Percentiles rank a stretch among this genome's conserved stretches.
Conservation (phyloP, 2,113 vertebrate species). For the Hassar affinis region DNA sequence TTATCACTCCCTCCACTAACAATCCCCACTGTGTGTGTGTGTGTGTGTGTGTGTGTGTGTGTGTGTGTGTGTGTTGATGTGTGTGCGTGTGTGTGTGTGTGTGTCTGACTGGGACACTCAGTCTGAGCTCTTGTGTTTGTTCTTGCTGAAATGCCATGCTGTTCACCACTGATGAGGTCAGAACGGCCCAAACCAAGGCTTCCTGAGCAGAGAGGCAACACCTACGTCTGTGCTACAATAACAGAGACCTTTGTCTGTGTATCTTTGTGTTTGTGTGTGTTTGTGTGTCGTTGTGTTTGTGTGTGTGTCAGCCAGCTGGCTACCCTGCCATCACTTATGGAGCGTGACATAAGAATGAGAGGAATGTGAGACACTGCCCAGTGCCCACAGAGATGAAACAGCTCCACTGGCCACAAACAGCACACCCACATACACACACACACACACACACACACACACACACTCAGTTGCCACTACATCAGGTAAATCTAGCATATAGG, state of each 20-base stretch:
- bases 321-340: conserved; percentile 26
- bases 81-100: too few species aligned
- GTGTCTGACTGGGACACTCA: conserved; percentile 51
- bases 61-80: too few species aligned
- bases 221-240: conserved; percentile 58
- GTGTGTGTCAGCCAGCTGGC: background rate
- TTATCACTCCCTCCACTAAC: conserved; percentile 26
- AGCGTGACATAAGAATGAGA: conserved; percentile 45
- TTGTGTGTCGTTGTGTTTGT: conserved; percentile 37
- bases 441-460: background rate
- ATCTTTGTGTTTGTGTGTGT: conserved; percentile 33
- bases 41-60: too few species aligned
- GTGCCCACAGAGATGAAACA: conserved; percentile 33
- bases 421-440: background rate
- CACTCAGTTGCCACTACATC: background rate
- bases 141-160: conserved; percentile 53
- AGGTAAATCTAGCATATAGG: background rate
- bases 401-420: background rate
- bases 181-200: conserved; percentile 47
- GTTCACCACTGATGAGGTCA: conserved; percentile 58
- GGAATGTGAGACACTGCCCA: conserved; percentile 37
- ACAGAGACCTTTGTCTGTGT: conserved; percentile 53
- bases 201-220: conserved; percentile 63
- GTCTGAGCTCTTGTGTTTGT: conserved; percentile 58
- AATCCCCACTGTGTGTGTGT: conserved; percentile 19